Evolutionary conservation across 2,797 vertebrate genomes (phyloP).

Genomic region (Smutsia temminckii): DNA sequence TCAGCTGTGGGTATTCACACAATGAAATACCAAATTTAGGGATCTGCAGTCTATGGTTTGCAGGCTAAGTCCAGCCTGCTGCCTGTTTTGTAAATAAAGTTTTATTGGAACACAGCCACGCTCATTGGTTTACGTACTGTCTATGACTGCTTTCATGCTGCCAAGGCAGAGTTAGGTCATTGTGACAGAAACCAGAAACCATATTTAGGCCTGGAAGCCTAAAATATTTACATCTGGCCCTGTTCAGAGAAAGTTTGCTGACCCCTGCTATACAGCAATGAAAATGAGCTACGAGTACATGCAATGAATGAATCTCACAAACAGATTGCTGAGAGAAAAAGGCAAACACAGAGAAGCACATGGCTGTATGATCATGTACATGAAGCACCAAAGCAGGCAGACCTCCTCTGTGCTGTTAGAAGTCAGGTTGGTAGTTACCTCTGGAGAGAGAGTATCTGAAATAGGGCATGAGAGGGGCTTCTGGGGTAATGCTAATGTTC

Average conservation of each 20-base stretch:
- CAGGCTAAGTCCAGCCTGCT: background rate
- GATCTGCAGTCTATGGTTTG: background rate
- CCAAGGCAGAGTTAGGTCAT: background rate
- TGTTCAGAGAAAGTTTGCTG: background rate
- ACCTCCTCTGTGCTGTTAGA: background rate
- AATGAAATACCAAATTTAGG: background rate
- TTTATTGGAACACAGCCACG: background rate
- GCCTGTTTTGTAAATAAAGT: conserved; percentile 14
- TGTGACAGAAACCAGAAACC: background rate
- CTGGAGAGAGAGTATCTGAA: background rate
- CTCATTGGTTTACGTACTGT: background rate
- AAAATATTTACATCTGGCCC: background rate
- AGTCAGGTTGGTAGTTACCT: background rate
- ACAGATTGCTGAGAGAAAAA: background rate
- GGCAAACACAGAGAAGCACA: background rate
- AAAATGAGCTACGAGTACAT: background rate
- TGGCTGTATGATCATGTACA: background rate
- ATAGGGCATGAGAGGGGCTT: background rate
- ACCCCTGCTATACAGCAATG: background rate
- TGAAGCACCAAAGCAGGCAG: background rate
- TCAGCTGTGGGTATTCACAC: background rate
- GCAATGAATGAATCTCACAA: background rate
- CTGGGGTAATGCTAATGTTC: background rate
- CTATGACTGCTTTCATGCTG: background rate
- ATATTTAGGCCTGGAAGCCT: background rate